These are phyloP conservation scores for Eulithis testata DNA, from an alignment of 2,888 invertebrate genomes.

Conservation along the genomic window DNA sequence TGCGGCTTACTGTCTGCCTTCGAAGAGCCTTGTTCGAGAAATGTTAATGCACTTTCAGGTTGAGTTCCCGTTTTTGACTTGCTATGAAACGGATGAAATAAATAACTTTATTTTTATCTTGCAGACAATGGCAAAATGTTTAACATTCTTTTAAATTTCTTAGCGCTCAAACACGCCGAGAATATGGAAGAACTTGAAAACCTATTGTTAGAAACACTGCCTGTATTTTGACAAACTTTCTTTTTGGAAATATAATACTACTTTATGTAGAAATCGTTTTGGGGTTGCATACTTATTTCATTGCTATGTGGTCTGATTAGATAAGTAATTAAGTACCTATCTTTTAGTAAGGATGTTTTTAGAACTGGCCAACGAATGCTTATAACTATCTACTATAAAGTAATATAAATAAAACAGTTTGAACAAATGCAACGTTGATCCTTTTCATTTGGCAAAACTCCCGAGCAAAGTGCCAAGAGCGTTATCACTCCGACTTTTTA, in stretches of 20 bases:
- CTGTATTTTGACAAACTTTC: too few species aligned
- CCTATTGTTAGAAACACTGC: too few species aligned
- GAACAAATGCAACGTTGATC: slow-evolving; percentile 21
- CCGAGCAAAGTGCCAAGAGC: slow-evolving; percentile 35
- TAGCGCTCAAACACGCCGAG: too few species aligned
- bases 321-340: too few species aligned
- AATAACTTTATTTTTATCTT: slow-evolving; percentile 51
- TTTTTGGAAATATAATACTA: too few species aligned
- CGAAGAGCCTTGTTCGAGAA: slow-evolving; percentile 49
- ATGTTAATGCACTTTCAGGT: slow-evolving; percentile 55
- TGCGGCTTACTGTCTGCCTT: slow-evolving; percentile 54
- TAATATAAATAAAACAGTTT: slow-evolving; percentile 19
- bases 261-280: too few species aligned
- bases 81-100: slow-evolving; percentile 44
- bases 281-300: too few species aligned
- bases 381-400: background rate
- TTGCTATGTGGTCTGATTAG: too few species aligned
- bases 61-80: slow-evolving; percentile 41
- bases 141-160: too few species aligned
- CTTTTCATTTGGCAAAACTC: slow-evolving; percentile 35
- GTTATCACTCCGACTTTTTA: slow-evolving; percentile 31
- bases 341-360: too few species aligned
- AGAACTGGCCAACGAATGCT: too few species aligned
- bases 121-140: background rate
- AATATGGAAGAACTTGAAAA: too few species aligned